Percentiles rank a stretch among this genome's conserved stretches.
Conservation (phyloP, 2,113 vertebrate genomes). For the Calidris pugnax region DNA sequence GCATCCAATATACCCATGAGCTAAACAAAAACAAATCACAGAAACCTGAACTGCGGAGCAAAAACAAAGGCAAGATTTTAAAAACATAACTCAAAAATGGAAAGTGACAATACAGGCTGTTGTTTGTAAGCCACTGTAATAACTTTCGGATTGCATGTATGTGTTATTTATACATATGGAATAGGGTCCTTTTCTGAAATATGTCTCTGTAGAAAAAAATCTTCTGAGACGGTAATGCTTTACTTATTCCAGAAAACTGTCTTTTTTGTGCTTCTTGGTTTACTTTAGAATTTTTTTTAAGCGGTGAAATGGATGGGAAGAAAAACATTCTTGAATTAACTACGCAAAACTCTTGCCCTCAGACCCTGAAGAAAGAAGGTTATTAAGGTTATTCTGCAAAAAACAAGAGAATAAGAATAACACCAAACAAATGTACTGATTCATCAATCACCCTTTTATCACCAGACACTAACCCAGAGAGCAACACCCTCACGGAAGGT, state of each 20-base stretch:
- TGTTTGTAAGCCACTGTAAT: neutral
- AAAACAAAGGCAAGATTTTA: neutral
- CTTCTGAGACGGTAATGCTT: neutral
- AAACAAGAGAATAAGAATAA: neutral
- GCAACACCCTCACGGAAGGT: neutral
- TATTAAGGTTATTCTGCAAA: neutral
- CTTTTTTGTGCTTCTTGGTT: neutral
- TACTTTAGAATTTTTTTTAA: neutral
- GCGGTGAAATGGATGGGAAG: neutral
- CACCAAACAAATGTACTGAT: neutral
- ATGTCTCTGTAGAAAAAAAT: neutral
- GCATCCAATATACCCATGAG: neutral
- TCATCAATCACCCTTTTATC: neutral
- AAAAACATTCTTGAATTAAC: neutral
- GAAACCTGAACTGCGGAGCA: neutral
- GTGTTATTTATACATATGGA: neutral
- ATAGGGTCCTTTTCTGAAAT: neutral
- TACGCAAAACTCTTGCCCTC: neutral
- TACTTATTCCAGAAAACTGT: neutral
- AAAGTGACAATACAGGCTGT: neutral
- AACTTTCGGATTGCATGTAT: neutral
- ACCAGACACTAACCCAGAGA: neutral
- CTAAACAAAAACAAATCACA: slow-evolving; percentile 8
- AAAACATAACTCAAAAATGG: neutral
- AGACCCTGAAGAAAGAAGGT: neutral